These are phyloP conservation scores for Myiotriccus ornatus DNA, from an alignment of 2,797 vertebrate genomes.

Conservation along the genomic window DNA sequence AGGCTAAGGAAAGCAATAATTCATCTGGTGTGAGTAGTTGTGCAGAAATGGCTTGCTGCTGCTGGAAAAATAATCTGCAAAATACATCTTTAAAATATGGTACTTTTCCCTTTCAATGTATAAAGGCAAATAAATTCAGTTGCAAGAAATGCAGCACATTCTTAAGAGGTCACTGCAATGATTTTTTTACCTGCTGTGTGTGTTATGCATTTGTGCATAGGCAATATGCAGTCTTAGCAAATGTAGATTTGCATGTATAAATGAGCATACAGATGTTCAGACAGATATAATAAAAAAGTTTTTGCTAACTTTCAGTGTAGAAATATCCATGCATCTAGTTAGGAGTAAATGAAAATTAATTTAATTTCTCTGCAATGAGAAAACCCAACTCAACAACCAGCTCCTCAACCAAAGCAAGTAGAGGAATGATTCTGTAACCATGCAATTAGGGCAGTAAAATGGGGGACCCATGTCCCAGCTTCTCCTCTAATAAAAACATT, in stretches of 20 bases:
- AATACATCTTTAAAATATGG: background rate
- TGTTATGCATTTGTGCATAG: background rate
- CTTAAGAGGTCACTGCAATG: background rate
- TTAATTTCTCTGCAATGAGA: background rate
- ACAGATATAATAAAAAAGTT: background rate
- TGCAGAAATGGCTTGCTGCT: background rate
- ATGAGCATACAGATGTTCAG: background rate
- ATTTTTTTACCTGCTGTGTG: background rate
- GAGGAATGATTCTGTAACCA: rapidly evolving
- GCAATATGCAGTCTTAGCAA: background rate
- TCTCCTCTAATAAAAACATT: background rate
- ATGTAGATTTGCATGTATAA: background rate
- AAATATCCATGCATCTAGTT: background rate
- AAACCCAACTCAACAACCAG: background rate
- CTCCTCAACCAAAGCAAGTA: background rate
- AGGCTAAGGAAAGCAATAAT: conserved; percentile 16
- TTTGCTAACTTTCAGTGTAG: background rate
- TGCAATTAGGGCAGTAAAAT: background rate
- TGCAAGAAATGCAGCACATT: background rate
- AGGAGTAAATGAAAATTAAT: background rate
- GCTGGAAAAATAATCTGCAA: background rate
- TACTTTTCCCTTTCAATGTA: background rate
- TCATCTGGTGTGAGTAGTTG: background rate
- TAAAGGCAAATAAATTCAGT: background rate
- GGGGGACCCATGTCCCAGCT: background rate